A percentile compares a stretch with the other conserved stretches of the same genome.
These are phyloP conservation scores for Mareca penelope DNA, from an alignment of 2,797 vertebrate species.

Conservation along the genomic window DNA sequence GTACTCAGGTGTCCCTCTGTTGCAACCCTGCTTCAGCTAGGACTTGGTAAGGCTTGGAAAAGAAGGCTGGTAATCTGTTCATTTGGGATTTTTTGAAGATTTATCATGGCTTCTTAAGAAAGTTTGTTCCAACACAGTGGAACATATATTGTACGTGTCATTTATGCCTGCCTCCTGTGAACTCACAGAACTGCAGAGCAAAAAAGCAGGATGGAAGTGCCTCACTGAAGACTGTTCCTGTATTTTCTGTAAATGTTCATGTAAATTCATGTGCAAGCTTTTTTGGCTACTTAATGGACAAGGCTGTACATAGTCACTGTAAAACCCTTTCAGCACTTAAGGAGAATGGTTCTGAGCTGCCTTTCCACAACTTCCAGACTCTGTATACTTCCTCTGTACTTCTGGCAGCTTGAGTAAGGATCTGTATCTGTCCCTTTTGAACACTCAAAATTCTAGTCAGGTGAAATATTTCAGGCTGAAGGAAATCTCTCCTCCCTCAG, in stretches of 20 bases:
- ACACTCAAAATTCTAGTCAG: neutral
- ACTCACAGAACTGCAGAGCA: neutral
- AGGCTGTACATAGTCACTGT: neutral
- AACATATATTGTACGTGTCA: rapidly evolving
- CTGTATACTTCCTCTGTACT: rapidly evolving
- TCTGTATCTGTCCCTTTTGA: neutral
- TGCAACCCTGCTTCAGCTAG: neutral
- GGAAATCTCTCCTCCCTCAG: neutral
- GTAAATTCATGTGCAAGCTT: neutral
- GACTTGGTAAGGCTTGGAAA: neutral
- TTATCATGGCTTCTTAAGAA: neutral
- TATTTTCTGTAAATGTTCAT: neutral
- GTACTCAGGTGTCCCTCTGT: neutral
- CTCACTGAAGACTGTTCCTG: neutral
- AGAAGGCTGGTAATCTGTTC: neutral
- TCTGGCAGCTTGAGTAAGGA: neutral
- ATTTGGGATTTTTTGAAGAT: neutral
- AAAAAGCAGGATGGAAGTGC: neutral
- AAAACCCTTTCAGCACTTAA: neutral
- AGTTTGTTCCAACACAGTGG: neutral
- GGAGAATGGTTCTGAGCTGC: neutral
- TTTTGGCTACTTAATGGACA: neutral
- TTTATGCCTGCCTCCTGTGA: neutral
- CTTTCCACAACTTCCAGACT: neutral
- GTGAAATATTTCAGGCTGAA: neutral